Base-by-base conservation (phyloP, 2,113 vertebrate species). In the Australoheros scitulus region DNA sequence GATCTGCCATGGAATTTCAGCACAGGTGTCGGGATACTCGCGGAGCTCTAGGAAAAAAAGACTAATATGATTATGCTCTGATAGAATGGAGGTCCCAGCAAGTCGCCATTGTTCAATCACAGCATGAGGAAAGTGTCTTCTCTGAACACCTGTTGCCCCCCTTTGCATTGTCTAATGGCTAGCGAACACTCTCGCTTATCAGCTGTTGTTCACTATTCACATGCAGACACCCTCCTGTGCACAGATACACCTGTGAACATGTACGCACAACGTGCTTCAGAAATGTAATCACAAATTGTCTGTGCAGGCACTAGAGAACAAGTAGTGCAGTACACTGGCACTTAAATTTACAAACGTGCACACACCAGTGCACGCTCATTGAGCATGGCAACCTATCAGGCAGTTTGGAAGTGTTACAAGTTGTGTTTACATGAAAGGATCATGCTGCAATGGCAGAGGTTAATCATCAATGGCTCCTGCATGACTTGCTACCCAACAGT, bases 381-480 rank as follows among this genome's bases (percentile, higher is more conserved):
- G 72, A 22, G 34, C 74, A 43, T 81, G 88, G 75, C 76, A 79
- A n/a, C 57, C 24, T 36, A 60, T 84, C 77, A 78, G 57, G 41
- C 17, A 32, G n/a, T 81, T 47, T 87, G 87, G 79, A 76, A 85
- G 80, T 58, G 65, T 76, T 75, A 81, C 63, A 86, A 81, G 68
- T 82, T 70, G 22, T 68, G 92, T 93, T 93, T 90, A 87, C 86
- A 89, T 86, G 83, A 77, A 91, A 80, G 26, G 87, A 81, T 78
- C 77, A 56, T 85, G 88, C 87, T 89, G 90, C 87, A 88, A 92
- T 75, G 81, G 61, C 61, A 58, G 63, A 78, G 72, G 91, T 94
- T 94, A 95, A 93, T 94, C 85, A 93, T 94, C 80, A 93, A 92
- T 77, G 20, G 43, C 13, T 85, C 81, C 63, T 70, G 58, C 76